These are phyloP conservation scores for Otis tarda DNA, from an alignment of 2,113 vertebrate species.

Conservation along the genomic window DNA sequence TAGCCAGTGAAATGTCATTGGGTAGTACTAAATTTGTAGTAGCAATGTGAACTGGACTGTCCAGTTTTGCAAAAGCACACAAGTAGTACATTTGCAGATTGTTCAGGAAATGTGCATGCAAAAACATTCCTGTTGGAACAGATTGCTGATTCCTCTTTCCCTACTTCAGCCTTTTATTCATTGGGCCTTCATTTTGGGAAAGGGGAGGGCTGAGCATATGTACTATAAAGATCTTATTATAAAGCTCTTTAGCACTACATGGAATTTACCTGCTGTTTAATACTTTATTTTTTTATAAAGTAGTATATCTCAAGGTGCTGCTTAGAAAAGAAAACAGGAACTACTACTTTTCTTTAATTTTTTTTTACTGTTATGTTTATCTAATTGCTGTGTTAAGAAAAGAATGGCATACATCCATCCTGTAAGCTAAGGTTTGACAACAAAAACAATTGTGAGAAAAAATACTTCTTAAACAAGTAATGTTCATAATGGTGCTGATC, in stretches of 20 bases:
- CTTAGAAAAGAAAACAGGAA: background rate
- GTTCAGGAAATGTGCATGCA: slow-evolving; percentile 48
- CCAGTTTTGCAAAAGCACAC: background rate
- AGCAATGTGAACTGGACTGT: background rate
- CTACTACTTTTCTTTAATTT: background rate
- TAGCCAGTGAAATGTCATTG: background rate
- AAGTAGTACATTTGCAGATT: slow-evolving; percentile 35
- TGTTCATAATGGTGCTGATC: background rate
- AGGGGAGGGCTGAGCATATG: slow-evolving; percentile 9
- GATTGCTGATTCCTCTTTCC: slow-evolving; percentile 34
- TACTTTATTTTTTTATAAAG: background rate
- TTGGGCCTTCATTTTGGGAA: slow-evolving; percentile 38
- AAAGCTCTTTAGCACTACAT: background rate
- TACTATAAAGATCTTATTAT: background rate
- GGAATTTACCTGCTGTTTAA: slow-evolving; percentile 19
- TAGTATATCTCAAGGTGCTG: background rate
- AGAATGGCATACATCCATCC: background rate
- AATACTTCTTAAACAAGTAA: background rate
- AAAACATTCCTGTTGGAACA: slow-evolving; percentile 56
- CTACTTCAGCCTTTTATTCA: slow-evolving; percentile 42
- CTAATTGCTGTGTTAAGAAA: background rate
- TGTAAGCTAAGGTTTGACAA: background rate
- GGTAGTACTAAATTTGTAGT: background rate
- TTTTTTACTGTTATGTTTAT: background rate
- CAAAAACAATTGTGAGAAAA: background rate